These are phyloP conservation scores for Notodonta ziczac DNA, from an alignment of 2,888 invertebrate genomes.

Conservation along the genomic window DNA sequence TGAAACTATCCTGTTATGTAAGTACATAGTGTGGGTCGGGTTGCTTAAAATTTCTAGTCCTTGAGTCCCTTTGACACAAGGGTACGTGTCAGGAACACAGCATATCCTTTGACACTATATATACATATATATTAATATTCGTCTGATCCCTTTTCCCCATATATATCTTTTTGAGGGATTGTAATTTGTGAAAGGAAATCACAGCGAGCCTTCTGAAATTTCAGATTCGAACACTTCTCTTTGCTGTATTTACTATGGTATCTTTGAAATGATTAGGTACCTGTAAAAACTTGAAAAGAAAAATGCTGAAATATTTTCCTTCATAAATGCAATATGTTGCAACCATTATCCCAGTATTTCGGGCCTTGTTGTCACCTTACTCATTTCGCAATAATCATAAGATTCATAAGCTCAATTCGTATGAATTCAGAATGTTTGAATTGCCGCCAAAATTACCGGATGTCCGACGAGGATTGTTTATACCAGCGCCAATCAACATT, in stretches of 20 bases:
- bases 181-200: background rate
- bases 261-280: no score
- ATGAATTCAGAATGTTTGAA: background rate
- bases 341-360: no score
- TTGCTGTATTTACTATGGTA: no score
- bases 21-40: background rate
- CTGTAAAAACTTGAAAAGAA: no score
- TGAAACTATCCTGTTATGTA: no score
- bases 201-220: background rate
- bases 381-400: no score
- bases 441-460: background rate
- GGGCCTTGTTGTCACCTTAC: no score
- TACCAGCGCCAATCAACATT: background rate
- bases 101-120: background rate
- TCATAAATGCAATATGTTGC: no score
- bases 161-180: background rate
- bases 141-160: background rate
- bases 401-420: no score
- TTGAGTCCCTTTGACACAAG: background rate
- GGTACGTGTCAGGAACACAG: background rate
- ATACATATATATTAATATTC: background rate
- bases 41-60: constrained; percentile 2
- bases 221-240: no score
- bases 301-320: no score
- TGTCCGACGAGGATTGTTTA: background rate